Conservation (phyloP, 1,140 invertebrate species). For the Carposina sasakii region DNA sequence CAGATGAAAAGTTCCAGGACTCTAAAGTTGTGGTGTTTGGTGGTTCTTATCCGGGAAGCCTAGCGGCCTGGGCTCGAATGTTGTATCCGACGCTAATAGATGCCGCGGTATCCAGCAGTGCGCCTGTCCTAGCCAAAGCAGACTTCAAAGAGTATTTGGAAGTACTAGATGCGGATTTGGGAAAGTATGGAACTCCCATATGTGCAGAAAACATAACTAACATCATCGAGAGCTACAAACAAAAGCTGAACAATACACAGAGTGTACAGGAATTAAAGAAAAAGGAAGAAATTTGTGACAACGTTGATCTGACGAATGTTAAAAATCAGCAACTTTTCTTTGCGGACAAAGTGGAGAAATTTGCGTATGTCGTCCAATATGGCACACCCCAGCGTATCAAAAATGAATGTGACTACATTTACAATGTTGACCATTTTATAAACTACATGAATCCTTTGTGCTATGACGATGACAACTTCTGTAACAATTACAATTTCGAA, state of each 20-base stretch:
- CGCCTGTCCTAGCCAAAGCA: constrained; percentile 75
- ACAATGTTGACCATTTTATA: neutral
- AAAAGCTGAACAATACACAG: neutral
- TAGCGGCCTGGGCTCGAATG: constrained; percentile 81
- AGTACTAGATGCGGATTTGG: constrained; percentile 1
- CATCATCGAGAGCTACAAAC: neutral
- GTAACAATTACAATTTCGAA: neutral
- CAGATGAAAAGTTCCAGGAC: constrained; percentile 33
- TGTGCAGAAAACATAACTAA: constrained; percentile 7
- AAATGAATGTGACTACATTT: neutral
- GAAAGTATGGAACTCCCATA: neutral
- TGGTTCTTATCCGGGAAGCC: constrained; percentile 81
- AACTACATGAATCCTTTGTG: neutral
- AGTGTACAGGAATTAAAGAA: constrained; percentile 7
- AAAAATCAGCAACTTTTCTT: neutral
- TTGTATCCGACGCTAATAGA: constrained; percentile 82
- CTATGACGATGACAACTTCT: neutral
- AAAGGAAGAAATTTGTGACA: constrained; percentile 1
- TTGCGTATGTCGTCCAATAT: neutral
- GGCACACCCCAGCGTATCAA: neutral
- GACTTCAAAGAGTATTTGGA: constrained; percentile 65
- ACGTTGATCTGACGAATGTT: constrained; percentile 1
- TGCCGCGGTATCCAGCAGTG: constrained; percentile 80
- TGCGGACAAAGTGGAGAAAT: neutral
- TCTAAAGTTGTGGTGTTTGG: constrained; percentile 77